Evolutionary conservation across 2,113 vertebrate genomes (phyloP).

Genomic region (Microtus oregoni): DNA sequence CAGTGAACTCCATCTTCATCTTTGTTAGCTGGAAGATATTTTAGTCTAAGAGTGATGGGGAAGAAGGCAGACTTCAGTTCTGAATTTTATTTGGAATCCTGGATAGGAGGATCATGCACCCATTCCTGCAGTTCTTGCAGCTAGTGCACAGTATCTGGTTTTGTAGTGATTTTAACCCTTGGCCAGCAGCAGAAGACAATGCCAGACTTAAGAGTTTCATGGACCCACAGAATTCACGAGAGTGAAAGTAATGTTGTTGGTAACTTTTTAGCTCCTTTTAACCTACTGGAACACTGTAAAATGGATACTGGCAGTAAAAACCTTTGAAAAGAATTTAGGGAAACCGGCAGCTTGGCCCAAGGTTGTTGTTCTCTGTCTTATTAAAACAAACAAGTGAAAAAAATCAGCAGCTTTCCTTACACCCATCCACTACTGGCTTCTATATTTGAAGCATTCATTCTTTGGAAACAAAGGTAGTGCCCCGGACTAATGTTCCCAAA

Average conservation of each 20-base stretch:
- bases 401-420: background rate
- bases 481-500: background rate
- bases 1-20: slow-evolving; percentile 25
- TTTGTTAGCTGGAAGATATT: slow-evolving; percentile 40
- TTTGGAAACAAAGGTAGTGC: background rate
- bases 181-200: background rate
- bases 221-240: background rate
- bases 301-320: background rate
- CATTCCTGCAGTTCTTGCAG: background rate
- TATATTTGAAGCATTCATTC: background rate
- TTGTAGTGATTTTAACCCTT: background rate
- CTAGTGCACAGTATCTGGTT: background rate
- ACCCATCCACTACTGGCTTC: background rate
- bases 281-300: background rate
- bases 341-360: background rate
- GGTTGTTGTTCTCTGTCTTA: background rate
- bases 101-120: background rate
- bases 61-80: slow-evolving; percentile 43
- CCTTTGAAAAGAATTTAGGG: background rate
- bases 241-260: background rate
- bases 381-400: slow-evolving; percentile 3
- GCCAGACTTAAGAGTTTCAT: background rate
- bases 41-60: slow-evolving; percentile 44
- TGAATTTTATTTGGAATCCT: slow-evolving; percentile 24
- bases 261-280: background rate